These are phyloP conservation scores for Pemphigus obesinymphae DNA, from an alignment of 1,140 invertebrate genomes.

Conservation along the genomic window DNA sequence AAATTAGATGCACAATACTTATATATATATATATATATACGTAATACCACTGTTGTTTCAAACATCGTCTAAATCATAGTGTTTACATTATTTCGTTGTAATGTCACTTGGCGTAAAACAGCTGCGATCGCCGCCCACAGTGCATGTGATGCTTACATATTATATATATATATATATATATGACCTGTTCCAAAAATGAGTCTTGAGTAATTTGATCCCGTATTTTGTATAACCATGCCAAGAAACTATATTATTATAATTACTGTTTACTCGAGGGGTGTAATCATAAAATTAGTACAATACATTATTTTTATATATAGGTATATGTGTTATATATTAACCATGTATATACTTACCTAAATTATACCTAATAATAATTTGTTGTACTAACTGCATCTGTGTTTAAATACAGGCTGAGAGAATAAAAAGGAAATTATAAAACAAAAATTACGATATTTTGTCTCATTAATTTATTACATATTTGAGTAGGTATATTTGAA, in stretches of 20 bases:
- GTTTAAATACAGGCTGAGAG: too few species aligned
- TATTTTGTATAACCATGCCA: constrained; percentile 6
- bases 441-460: too few species aligned
- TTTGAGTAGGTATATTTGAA: too few species aligned
- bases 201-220: constrained; percentile 35
- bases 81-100: constrained; percentile 23
- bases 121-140: constrained; percentile 12
- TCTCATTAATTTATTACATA: too few species aligned
- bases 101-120: constrained; percentile 28
- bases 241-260: constrained; percentile 36
- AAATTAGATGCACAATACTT: neutral
- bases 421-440: too few species aligned
- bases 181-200: constrained; percentile 38
- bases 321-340: too few species aligned
- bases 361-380: too few species aligned
- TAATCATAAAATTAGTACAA: constrained; percentile 18
- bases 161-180: neutral
- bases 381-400: too few species aligned
- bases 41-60: neutral
- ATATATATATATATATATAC: neutral
- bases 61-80: neutral
- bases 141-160: neutral
- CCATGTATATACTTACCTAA: too few species aligned
- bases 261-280: constrained; percentile 4
- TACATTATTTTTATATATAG: too few species aligned